Evolutionary conservation across 2,888 invertebrate species (phyloP), one percentile per base, ranked within the genome.

Genomic region (Chrysolina oricalcia): DNA sequence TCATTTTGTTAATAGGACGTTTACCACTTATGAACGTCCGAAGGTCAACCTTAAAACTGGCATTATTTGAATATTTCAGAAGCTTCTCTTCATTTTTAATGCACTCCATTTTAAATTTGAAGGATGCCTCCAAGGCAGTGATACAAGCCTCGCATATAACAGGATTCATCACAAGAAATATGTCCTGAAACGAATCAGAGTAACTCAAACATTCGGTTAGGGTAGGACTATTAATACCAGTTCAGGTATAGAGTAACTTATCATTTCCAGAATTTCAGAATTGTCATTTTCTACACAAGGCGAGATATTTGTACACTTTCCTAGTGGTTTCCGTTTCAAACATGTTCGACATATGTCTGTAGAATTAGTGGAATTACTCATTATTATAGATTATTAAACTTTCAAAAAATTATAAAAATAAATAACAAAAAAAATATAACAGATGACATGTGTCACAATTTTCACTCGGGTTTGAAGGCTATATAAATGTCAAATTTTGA

Each of bases 81-180:
- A 70, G 68, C 40, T 73, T 78, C 35, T 71, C 72, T 62, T 79
- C 72, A 50, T 75, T 75, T 65, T 71, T 71, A 70, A 79, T 73
- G 77, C 79, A 79, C 74, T 75, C 75, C 27, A 66, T 78, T 79
- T 81, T 81, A 50, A 81, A 81, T 63, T 77, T 77, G 63, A 78
- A 81, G 5, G 77, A 76, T 13, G 67, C 70, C 69, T 78, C 75
- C 3, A 81, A 53, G 3, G 66, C 21, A 43, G 77, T 65, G 5
- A 79, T 65, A 62, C 81, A 81, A 50, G 43, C 46, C n/a, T 56
- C 43, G 69, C 81, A 81, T 50, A 81, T 80, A 15, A 70, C 73
- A 56, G 78, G 78, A 53, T 75, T 67, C 59, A 68, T 62, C n/a
- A 79, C 67, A 23, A 78, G 56, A 62, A 73, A 70, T 48, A 78